Evolutionary conservation across 2,113 vertebrate genomes (phyloP).

Genomic region (Copsychus sechellarum): DNA sequence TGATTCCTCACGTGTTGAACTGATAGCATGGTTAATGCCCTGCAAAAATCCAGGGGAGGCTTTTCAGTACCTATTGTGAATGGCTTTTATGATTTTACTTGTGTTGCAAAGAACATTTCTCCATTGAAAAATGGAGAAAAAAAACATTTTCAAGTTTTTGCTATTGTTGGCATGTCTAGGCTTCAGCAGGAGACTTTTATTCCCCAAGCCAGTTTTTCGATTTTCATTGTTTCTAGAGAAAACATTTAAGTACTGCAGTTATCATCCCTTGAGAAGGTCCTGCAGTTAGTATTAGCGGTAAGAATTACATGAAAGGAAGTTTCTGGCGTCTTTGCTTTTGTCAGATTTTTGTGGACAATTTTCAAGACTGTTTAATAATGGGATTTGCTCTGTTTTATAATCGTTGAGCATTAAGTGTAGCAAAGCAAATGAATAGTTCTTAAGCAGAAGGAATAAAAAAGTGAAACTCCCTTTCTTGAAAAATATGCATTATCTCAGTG

Average conservation of each 20-base stretch:
- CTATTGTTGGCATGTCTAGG: background rate
- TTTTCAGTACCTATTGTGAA: background rate
- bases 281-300: background rate
- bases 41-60: background rate
- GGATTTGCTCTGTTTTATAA: background rate
- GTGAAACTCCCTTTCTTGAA: background rate
- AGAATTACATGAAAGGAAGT: background rate
- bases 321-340: background rate
- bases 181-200: background rate
- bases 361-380: background rate
- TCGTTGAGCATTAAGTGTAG: background rate
- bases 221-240: background rate
- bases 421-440: background rate
- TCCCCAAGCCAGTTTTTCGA: rapidly evolving
- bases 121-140: background rate
- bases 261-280: background rate
- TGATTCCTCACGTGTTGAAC: background rate
- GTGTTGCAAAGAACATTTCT: background rate
- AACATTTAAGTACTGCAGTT: background rate
- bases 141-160: background rate
- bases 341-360: background rate
- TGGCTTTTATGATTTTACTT: background rate
- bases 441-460: background rate
- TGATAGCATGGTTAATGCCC: background rate
- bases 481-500: rapidly evolving